These are phyloP conservation scores for Chrysemys picta DNA, from an alignment of 2,113 vertebrate genomes.

Conservation along the genomic window DNA sequence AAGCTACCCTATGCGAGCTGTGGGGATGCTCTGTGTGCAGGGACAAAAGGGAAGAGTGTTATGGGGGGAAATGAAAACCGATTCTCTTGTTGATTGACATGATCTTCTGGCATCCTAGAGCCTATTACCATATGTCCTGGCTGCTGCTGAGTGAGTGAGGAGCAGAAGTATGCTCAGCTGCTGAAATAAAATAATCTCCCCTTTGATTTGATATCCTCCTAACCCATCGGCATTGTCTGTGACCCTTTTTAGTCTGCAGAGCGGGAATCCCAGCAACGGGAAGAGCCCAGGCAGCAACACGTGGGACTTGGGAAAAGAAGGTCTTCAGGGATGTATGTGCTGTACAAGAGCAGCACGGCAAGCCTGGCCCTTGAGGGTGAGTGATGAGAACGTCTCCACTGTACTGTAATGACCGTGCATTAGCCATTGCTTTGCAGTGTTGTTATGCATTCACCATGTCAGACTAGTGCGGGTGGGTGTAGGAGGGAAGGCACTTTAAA, in stretches of 20 bases:
- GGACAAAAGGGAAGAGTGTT: background rate
- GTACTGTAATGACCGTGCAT: too few species aligned
- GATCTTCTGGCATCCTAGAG: background rate
- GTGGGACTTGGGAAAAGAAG: background rate
- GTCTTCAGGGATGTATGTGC: background rate
- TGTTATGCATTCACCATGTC: background rate
- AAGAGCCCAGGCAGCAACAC: too few species aligned
- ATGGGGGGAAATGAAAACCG: background rate
- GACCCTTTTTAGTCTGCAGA: background rate
- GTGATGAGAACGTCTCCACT: background rate
- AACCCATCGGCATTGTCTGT: too few species aligned
- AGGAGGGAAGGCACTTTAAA: background rate
- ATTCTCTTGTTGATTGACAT: background rate
- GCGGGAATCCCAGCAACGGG: background rate
- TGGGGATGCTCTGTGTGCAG: background rate
- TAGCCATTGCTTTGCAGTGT: background rate
- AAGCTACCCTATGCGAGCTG: background rate
- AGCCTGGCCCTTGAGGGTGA: background rate
- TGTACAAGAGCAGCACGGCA: background rate
- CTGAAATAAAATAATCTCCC: background rate
- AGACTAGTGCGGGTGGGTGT: background rate
- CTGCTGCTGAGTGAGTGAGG: background rate
- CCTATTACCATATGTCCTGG: background rate
- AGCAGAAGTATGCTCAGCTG: background rate
- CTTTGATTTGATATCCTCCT: background rate